Base-by-base conservation (phyloP, 1,140 invertebrate species). In the Drosophila santomea region DNA sequence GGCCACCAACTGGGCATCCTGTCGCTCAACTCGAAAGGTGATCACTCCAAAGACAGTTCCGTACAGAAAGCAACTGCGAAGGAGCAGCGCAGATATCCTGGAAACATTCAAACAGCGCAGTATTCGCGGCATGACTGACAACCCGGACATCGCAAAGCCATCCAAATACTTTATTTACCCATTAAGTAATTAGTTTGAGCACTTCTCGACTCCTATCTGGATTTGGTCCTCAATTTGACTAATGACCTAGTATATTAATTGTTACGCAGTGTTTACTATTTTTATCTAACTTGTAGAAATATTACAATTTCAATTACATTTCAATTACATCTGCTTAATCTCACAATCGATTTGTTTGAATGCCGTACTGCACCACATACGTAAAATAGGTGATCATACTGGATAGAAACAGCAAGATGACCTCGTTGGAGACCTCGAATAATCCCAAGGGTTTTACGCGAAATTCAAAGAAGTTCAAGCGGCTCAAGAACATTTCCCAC, bases 401-500 rank as follows among this genome's bases (percentile, higher is more conserved):
- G 3, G 84, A 88, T 6, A 88, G 43, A 55, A 84, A 80, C 2
- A 84, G 25, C 38, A 88, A 54, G 23, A 88, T 88, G 6, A 88
- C 56, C 20, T 88, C 84, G 36, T 88, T 89, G 11, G 80, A 80
- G 20, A 88, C 71, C 14, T 88, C 84, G 28, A 88, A 88, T 1
- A 88, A 38, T 2, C 84, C 84, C 63, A 88, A 48, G 0, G 80
- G 84, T 8, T 59, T 52, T 0, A 88, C 84, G 1, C 77, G 84
- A 48, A 88, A 84, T 43, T 88, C 84, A 2, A 61, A 72, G 1
- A 78, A 61, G 23, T 74, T 80, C 2, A 89, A 41, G 4, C 84
- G 84, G 23, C 61, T 54, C n/a, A 88, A 23, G 20, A 88, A 88
- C 57, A 80, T 80, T 43, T 89, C 84, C 84, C 88, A 63, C 84